A percentile compares a stretch with the other conserved stretches of the same genome.
Conservation (phyloP, 2,113 vertebrate species). For the Lepus europaeus region DNA sequence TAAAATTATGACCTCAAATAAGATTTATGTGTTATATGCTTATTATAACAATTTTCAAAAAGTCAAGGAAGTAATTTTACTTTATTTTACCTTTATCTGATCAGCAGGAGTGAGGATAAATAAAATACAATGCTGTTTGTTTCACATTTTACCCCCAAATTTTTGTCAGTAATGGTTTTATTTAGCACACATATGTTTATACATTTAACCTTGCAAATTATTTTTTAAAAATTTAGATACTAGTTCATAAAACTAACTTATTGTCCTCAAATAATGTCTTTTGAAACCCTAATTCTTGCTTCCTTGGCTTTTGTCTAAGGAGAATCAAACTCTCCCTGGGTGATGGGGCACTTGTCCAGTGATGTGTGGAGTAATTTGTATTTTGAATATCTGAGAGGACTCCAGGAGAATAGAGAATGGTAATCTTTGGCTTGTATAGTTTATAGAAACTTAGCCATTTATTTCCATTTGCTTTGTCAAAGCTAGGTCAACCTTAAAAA, state of each 20-base stretch:
- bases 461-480: conserved; percentile 33
- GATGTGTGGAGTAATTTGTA: not conserved
- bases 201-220: not conserved
- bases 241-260: not conserved
- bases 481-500: not conserved
- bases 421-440: not conserved
- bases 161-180: not conserved
- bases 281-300: not conserved
- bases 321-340: not conserved
- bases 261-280: not conserved
- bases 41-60: conserved; percentile 32
- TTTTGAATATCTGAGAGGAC: not conserved
- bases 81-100: not conserved
- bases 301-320: not conserved
- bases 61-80: not conserved
- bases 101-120: not conserved
- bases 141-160: not conserved
- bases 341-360: not conserved
- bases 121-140: not conserved
- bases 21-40: not conserved
- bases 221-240: not conserved
- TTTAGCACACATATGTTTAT: not conserved
- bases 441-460: not conserved
- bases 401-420: not conserved
- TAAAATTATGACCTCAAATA: not conserved